Evolutionary conservation across 2,888 invertebrate genomes (phyloP), one percentile per base, ranked within the genome.

Genomic region (Lepidochrysops patricia): DNA sequence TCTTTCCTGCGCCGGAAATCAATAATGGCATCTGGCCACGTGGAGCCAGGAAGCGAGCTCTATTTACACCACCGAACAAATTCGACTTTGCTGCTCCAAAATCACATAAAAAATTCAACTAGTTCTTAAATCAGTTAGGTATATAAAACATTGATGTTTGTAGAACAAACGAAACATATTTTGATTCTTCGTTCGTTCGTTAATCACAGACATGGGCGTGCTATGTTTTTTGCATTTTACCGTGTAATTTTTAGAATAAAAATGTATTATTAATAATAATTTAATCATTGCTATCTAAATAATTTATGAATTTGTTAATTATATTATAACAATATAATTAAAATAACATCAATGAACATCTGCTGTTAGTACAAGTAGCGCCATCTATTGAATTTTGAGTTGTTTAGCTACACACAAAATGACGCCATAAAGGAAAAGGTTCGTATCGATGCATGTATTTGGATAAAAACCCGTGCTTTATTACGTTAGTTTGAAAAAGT

Each of bases 21-120:
- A 88, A 88, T 87, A 89, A 85, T 83, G 79, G 87, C 83, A 83
- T 84, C 80, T 82, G 73, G 80, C 84, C 89, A 89, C 89, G 89
- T 89, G 89, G 85, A 82, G 81, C 72, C 74, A 82, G 81, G 80
- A 82, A 82, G 76, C 77, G 71, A 76, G 73, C 75, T 82, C 80
- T 82, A 83, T 84, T 82, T 85, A 84, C 82, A 82, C 76, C 75
- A 70, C 74, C 68, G 73, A 66, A 72, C 77, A 73, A 73, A 72
- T 77, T 72, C 65, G 68, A 67, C 71, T 69, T 69, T 68, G 72
- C 73, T 76, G 77, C 77, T 75, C 67, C 68, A 71, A 74, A 79
- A 78, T 80, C 79, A 72, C 78, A 79, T 76, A 70, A 23, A 23
- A 23, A 49, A 9, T 23, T 49, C 23, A 15, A 9, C 48, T 23